Base-by-base conservation (phyloP, 2,113 vertebrate genomes). In the Cynoglossus semilaevis region DNA sequence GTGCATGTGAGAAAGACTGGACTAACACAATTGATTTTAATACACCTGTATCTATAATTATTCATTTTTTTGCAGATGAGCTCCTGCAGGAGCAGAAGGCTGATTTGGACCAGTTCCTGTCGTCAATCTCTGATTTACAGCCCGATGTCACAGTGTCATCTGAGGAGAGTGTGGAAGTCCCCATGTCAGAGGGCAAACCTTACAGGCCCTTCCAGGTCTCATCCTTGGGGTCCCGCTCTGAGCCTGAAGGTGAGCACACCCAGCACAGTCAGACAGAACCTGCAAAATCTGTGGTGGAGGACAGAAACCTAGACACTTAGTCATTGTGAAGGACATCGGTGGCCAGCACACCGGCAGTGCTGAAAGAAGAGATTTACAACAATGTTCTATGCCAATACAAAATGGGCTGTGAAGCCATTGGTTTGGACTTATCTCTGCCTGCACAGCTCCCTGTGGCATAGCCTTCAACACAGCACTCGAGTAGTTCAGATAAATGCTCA, bases 91-190 rank as follows among this genome's bases (percentile, higher is more conserved):
- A 98, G 70, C 96, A 98, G 82, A 92, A 89, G n/a, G 91, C 93
- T 0, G 94, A 97, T 83, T 93, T 96, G 93, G 95, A 97, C 81
- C 96, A 96, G 84, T 96, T 98, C 88, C 90, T 95, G 4, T 92
- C 94, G 47, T 96, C 95, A 38, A 92, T 98, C 83, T 97, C 95
- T 0, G 96, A 99, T 69, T 93, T 91, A 1, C 94, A 94, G 37
- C 89, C 94, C 9, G 96, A 97, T 12, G 92, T 95, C 43, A 93
- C 91, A 9, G 91, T 95, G 74, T 95, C 94, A 53, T 96, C 94
- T 0, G 94, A 96, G 82, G 95, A 98, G 72, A 97, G 94, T 0
- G 90, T 94, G 18, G 96, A 97, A 63, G 80, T 91, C 4, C 90
- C 91, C 0, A 48, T 85, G 38, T 77, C 87, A 7, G 92, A 95